phyloP scores from a whole-genome alignment of 2,113 vertebrate genomes.

The Elachura formosa region DNA sequence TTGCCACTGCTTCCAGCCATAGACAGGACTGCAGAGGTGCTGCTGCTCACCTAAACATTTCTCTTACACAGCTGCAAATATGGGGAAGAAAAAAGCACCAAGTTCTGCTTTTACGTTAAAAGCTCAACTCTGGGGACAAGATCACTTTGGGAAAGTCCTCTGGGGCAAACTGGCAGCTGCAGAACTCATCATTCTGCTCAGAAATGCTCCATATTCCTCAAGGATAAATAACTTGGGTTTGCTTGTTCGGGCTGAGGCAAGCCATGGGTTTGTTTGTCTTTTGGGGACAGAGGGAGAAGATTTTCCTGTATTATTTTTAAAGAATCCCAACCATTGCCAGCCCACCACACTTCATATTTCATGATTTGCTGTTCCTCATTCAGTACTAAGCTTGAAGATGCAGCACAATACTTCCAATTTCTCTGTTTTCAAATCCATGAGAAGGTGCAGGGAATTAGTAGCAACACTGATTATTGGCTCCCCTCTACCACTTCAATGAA shows the following conservation, averaged over 20 bases:
- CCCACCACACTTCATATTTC: not conserved
- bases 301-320: not conserved
- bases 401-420: not conserved
- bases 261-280: not conserved
- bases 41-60: not conserved
- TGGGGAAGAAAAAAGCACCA: not conserved
- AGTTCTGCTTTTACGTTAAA: not conserved
- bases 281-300: not conserved
- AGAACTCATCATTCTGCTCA: not conserved
- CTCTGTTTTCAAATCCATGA: not conserved
- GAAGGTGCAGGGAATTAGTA: not conserved
- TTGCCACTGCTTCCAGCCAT: not conserved
- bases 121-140: not conserved
- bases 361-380: not conserved
- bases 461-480: not conserved
- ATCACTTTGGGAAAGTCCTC: not conserved
- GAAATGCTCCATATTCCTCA: not conserved
- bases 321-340: not conserved
- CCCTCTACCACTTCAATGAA: not conserved
- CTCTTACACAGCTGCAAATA: not conserved
- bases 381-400: not conserved
- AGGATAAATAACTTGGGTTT: not conserved
- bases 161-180: not conserved
- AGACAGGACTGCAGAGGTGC: not conserved
- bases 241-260: not conserved